phyloP scores from a whole-genome alignment of 2,797 vertebrate species.

The Jordanella pulchra region DNA sequence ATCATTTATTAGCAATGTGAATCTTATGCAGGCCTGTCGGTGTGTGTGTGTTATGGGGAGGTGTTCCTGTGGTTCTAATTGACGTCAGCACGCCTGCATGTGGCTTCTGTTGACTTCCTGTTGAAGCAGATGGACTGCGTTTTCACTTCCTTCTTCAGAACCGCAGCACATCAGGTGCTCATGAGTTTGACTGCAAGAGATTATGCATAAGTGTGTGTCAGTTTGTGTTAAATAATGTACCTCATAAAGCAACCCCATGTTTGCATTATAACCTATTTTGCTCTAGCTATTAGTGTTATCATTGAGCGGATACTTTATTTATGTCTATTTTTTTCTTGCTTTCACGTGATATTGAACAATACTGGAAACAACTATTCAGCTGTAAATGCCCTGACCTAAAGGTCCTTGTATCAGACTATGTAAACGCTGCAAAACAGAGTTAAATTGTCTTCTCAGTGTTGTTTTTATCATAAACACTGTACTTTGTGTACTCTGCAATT shows the following conservation, averaged over 20 bases:
- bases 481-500: not conserved
- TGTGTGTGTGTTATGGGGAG: constrained; percentile 51
- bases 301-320: no score
- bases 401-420: not conserved
- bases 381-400: not conserved
- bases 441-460: not conserved
- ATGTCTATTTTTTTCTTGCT: not conserved
- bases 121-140: constrained; percentile 80
- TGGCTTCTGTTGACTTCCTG: constrained; percentile 85
- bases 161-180: constrained; percentile 75
- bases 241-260: constrained; percentile 17
- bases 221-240: not conserved
- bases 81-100: constrained; percentile 80
- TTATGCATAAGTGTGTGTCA: constrained; percentile 20
- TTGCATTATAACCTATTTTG: constrained; percentile 22
- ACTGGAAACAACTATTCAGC: not conserved
- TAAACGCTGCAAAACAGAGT: not conserved
- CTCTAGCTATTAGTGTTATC: not conserved
- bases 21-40: constrained; percentile 30
- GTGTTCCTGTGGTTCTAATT: constrained; percentile 80
- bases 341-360: not conserved
- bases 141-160: constrained; percentile 79
- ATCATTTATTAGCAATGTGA: constrained; percentile 35
- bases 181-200: constrained; percentile 30
- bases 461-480: not conserved